These are phyloP conservation scores for Balaeniceps rex DNA, from an alignment of 2,113 vertebrate genomes.

Conservation along the genomic window DNA sequence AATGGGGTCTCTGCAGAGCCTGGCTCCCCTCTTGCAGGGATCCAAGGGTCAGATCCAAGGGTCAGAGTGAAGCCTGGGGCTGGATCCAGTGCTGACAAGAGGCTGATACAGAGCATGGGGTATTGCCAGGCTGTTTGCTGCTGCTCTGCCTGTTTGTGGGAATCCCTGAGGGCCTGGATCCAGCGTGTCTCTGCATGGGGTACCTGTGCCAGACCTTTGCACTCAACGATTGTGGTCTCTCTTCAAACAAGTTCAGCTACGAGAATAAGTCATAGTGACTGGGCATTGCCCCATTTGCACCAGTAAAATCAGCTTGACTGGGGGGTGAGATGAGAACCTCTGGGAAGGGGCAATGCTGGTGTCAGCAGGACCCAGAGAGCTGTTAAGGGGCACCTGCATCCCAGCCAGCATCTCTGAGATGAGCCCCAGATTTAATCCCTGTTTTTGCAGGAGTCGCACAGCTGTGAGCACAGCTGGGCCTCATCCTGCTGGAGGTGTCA, in stretches of 20 bases:
- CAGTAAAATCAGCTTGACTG: not conserved
- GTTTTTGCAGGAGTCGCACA: not conserved
- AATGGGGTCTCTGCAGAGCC: not conserved
- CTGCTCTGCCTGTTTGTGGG: not conserved
- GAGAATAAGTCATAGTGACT: not conserved
- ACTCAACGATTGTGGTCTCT: not conserved
- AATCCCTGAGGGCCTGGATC: not conserved
- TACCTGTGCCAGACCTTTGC: not conserved
- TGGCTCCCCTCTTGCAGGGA: not conserved
- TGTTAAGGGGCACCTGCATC: not conserved
- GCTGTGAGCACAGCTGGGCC: not conserved
- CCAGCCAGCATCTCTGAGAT: not conserved
- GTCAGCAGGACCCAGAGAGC: not conserved
- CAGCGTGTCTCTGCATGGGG: not conserved
- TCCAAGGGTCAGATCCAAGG: not conserved
- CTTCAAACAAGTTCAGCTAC: not conserved
- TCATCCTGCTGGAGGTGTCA: not conserved
- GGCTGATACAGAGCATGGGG: not conserved
- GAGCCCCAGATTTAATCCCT: not conserved
- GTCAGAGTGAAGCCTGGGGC: not conserved
- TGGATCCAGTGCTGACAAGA: not conserved
- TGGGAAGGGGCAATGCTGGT: not conserved
- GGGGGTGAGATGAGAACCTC: not conserved
- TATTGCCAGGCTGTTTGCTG: not conserved
- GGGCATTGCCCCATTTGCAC: rapidly evolving